These are phyloP conservation scores for Cheilosia vernalis DNA, from an alignment of 2,888 invertebrate species.

Conservation along the genomic window DNA sequence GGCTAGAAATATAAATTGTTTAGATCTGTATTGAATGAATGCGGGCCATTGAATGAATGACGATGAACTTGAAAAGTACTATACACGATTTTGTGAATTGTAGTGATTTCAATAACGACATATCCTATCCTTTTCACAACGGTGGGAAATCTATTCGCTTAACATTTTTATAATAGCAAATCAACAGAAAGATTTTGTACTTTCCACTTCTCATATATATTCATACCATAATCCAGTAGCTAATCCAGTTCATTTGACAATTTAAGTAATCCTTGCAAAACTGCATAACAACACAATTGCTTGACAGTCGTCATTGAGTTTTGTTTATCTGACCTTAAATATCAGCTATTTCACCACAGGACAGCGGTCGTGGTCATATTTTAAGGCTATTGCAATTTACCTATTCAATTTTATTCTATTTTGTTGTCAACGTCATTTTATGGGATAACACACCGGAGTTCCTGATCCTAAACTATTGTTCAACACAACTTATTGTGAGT, in stretches of 20 bases:
- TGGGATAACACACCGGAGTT: slow-evolving; percentile 63
- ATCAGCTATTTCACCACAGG: slow-evolving; percentile 62
- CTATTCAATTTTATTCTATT: slow-evolving; percentile 52
- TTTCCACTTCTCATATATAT: not conserved
- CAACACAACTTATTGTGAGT: slow-evolving; percentile 66
- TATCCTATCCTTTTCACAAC: not conserved
- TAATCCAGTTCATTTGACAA: slow-evolving; percentile 50
- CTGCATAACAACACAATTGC: slow-evolving; percentile 7
- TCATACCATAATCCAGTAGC: slow-evolving; percentile 4
- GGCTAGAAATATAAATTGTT: slow-evolving; percentile 43
- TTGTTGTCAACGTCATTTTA: slow-evolving; percentile 64
- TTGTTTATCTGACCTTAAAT: slow-evolving; percentile 39
- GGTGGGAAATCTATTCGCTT: slow-evolving; percentile 17
- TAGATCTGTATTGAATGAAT: slow-evolving; percentile 54
- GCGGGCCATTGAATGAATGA: slow-evolving; percentile 62
- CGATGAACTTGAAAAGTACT: slow-evolving; percentile 66
- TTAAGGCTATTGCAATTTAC: slow-evolving; percentile 63
- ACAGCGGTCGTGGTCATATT: slow-evolving; percentile 49
- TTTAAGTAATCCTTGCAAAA: slow-evolving; percentile 44
- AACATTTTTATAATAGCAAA: slow-evolving; percentile 8
- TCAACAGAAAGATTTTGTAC: not conserved
- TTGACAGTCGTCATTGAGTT: not conserved
- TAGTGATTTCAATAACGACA: slow-evolving; percentile 26
- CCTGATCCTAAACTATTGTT: slow-evolving; percentile 71
- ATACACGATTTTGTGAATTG: slow-evolving; percentile 1